Base-by-base conservation (phyloP, 1,140 invertebrate species). In the Euwallacea similis region DNA sequence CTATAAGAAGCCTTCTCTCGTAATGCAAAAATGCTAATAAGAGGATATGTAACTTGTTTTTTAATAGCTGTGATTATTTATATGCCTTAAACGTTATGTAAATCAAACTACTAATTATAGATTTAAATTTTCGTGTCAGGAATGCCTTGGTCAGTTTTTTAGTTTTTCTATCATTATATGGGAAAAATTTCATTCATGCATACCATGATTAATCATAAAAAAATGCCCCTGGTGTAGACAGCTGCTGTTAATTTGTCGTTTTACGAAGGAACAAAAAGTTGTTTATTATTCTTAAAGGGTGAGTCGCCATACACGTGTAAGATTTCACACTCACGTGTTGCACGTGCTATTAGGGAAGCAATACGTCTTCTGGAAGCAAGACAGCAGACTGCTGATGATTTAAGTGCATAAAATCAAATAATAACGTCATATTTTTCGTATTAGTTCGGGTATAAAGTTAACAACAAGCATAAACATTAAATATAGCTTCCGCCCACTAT, bases 281-380 rank as follows among this genome's bases (percentile, higher is more conserved):
- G 16, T 56, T 56, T 56, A 56, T 56, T 13, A 56, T 56, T 56
- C 11, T 21, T 13, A 56, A 15, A 3, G 8, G 10, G 54, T 4
- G 54, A 50, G 54, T 56, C 53, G 53, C 54, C 8, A 9, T 4
- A 7, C 54, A 56, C 16, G 54, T 56, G 54, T 13, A 21, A 56
- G 16, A 56, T 21, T 50, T 7, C 46, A 13, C 13, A 3, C 9
- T 1, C 2, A 10, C 46, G 46, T 50, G 46, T 10, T 50, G 46
- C 46, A 50, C 46, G 46, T 50, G 46, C 46, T 6, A 7, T 50
- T 13, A 2, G 13, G 46, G 13, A 50, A 50, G 13, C 6, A 2
- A 6, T 13, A 50, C 13, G 46, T 50, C 9, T 50, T 50, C 13
- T 2, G 9, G 46, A 50, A 50, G 46, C 21, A 50, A 50, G 2